These are phyloP conservation scores for Takifugu bimaculatus DNA, from an alignment of 2,113 vertebrate species.

Conservation along the genomic window DNA sequence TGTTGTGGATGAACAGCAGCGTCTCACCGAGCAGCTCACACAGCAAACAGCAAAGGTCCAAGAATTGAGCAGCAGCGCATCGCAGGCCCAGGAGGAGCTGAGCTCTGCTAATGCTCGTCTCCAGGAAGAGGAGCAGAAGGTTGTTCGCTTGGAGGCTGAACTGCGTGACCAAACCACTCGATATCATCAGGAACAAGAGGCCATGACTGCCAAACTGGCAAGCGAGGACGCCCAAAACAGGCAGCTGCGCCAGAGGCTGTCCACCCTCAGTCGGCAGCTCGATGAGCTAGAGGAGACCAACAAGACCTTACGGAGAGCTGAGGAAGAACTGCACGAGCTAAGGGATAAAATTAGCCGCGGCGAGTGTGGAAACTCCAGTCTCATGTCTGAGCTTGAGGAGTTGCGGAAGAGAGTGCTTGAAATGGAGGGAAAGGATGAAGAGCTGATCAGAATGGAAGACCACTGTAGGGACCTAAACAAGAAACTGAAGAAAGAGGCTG, in stretches of 20 bases:
- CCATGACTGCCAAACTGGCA: slow-evolving; percentile 89
- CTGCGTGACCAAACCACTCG: slow-evolving; percentile 75
- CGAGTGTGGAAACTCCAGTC: slow-evolving; percentile 83
- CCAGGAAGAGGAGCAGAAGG: slow-evolving; percentile 84
- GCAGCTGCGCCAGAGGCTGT: slow-evolving; percentile 88
- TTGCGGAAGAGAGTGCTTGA: slow-evolving; percentile 88
- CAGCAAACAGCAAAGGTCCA: slow-evolving; percentile 85
- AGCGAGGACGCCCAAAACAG: slow-evolving; percentile 90
- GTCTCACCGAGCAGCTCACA: slow-evolving; percentile 81
- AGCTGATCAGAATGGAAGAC: slow-evolving; percentile 91
- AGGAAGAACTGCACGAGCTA: slow-evolving; percentile 92
- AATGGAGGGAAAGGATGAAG: slow-evolving; percentile 98
- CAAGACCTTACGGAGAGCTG: slow-evolving; percentile 86
- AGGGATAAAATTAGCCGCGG: slow-evolving; percentile 88
- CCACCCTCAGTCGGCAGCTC: slow-evolving; percentile 85
- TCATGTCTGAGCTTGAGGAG: slow-evolving; percentile 90
- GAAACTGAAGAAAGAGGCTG: slow-evolving; percentile 89
- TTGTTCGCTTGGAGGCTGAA: slow-evolving; percentile 81
- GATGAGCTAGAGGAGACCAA: slow-evolving; percentile 95
- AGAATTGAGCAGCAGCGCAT: slow-evolving; percentile 77
- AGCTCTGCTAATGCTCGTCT: slow-evolving; percentile 76
- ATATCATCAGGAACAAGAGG: slow-evolving; percentile 83
- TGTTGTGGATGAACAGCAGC: slow-evolving; percentile 95
- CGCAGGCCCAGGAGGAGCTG: slow-evolving; percentile 82
- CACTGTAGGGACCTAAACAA: slow-evolving; percentile 91